Evolutionary conservation across 2,113 vertebrate genomes (phyloP).

Genomic region (Ceyx melanurus): DNA sequence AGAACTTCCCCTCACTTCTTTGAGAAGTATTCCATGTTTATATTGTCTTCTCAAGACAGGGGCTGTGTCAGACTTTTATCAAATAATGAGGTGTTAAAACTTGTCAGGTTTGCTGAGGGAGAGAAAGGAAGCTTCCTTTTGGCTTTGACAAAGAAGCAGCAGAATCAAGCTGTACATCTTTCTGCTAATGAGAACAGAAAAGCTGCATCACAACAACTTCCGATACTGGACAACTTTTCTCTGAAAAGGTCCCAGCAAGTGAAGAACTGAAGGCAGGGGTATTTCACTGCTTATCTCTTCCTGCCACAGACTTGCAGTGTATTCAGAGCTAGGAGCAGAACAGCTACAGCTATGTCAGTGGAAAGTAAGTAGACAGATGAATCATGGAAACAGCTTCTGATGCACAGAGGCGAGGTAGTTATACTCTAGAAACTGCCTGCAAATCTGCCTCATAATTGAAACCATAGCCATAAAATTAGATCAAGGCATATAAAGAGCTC

Average conservation of each 20-base stretch:
- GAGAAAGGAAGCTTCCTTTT: slow-evolving; percentile 1
- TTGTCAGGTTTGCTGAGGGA: background rate
- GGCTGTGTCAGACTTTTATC: background rate
- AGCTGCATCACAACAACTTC: slow-evolving; percentile 47
- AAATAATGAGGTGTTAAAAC: background rate
- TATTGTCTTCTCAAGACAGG: background rate
- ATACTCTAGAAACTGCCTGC: background rate
- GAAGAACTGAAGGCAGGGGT: slow-evolving; percentile 15
- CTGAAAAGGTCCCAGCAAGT: slow-evolving; percentile 27
- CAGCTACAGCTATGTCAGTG: slow-evolving; percentile 34
- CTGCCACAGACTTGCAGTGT: slow-evolving; percentile 20
- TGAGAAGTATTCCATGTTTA: background rate
- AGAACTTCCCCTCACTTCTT: background rate
- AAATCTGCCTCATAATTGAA: background rate
- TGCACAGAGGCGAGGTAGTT: background rate
- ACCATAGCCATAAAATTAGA: background rate
- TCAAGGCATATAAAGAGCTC: background rate
- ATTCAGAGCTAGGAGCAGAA: background rate
- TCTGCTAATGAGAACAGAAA: slow-evolving; percentile 25
- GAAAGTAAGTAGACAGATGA: slow-evolving; percentile 53
- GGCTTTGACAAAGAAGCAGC: background rate
- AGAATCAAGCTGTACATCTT: slow-evolving; percentile 33
- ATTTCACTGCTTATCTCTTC: slow-evolving; percentile 63
- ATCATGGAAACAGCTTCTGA: slow-evolving; percentile 41
- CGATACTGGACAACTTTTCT: slow-evolving; percentile 35